These are phyloP conservation scores for Athene cunicularia DNA, from an alignment of 2,113 vertebrate species.

Conservation along the genomic window DNA sequence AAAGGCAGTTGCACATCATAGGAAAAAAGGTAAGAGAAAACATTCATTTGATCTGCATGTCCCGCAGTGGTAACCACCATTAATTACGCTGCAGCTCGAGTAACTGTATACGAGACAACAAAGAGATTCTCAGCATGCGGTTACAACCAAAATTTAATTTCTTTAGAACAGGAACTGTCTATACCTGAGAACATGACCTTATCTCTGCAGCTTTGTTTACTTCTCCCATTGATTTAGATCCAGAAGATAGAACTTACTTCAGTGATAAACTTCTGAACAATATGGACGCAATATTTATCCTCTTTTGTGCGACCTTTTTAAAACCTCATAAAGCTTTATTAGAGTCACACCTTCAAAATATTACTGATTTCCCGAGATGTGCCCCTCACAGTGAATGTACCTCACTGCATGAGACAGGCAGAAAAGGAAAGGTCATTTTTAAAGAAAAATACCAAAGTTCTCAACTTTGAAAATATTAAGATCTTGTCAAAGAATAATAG, in stretches of 20 bases:
- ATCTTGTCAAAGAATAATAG: background rate
- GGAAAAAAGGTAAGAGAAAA: background rate
- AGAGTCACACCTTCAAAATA: background rate
- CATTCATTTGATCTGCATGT: background rate
- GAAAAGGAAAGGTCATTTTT: background rate
- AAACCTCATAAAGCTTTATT: background rate
- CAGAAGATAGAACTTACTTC: background rate
- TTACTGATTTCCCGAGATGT: background rate
- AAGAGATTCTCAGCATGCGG: background rate
- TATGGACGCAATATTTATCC: fast-evolving
- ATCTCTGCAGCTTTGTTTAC: slow-evolving; percentile 12
- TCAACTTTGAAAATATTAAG: background rate
- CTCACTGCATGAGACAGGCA: background rate
- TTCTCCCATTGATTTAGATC: background rate
- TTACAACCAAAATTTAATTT: background rate
- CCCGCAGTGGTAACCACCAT: background rate
- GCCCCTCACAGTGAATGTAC: background rate
- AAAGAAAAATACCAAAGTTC: background rate
- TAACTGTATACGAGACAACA: background rate
- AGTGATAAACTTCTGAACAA: background rate
- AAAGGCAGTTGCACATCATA: fast-evolving
- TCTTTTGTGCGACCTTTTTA: background rate
- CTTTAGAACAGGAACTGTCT: background rate
- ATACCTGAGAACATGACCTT: background rate
- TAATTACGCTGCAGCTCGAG: background rate